phyloP scores from a whole-genome alignment of 2,797 vertebrate species.

The Takifugu rubripes region DNA sequence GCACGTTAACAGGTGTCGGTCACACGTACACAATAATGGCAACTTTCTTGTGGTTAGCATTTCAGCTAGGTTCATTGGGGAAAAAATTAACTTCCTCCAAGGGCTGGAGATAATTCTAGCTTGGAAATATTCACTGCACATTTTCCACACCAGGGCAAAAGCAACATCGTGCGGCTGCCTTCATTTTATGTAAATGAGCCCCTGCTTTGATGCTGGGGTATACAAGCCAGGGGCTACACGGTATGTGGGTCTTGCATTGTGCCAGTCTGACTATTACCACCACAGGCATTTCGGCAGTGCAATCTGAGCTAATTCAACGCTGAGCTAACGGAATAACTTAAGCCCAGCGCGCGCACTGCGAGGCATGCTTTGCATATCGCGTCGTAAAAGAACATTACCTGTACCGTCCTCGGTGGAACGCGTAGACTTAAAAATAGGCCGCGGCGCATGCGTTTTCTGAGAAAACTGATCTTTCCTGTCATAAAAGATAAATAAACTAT shows the following conservation, averaged over 20 bases:
- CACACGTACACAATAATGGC: too few species aligned
- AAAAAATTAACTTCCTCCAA: too few species aligned
- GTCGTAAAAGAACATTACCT: conserved; percentile 11
- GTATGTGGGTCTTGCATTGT: conserved; percentile 12
- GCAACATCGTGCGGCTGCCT: conserved; percentile 1
- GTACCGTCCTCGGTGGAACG: conserved; percentile 11
- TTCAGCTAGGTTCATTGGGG: too few species aligned
- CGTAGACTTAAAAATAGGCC: conserved; percentile 6
- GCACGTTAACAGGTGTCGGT: neutral
- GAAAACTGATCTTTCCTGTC: neutral
- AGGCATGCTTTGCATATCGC: conserved; percentile 23
- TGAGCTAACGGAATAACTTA: conserved; percentile 14
- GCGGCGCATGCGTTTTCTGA: neutral
- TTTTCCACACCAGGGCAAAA: too few species aligned
- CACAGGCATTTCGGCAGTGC: conserved; percentile 3
- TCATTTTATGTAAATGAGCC: conserved; percentile 8
- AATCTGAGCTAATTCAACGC: conserved; percentile 11
- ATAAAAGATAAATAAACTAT: too few species aligned
- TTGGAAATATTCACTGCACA: too few species aligned
- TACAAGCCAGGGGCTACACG: conserved; percentile 19
- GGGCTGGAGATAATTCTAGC: too few species aligned
- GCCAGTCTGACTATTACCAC: conserved; percentile 12
- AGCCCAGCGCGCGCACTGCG: conserved; percentile 6
- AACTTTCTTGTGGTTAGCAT: too few species aligned
- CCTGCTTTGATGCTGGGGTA: conserved; percentile 16